Evolutionary conservation across 2,113 vertebrate species (phyloP).

Genomic region (Pterocles orientalis): DNA sequence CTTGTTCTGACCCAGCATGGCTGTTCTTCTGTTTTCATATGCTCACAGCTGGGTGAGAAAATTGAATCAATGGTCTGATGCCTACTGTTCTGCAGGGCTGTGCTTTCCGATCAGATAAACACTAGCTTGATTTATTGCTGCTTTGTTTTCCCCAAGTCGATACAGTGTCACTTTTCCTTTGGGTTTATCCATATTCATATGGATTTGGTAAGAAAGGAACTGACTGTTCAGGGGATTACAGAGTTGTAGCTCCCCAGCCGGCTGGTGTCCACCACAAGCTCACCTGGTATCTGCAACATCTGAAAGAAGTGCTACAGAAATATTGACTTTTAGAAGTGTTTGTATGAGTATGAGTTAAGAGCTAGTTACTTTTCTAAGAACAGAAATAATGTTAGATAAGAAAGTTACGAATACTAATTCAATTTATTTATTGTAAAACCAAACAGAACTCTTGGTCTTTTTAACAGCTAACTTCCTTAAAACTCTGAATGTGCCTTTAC

Average conservation of each 20-base stretch:
- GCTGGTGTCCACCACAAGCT: background rate
- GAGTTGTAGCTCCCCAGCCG: background rate
- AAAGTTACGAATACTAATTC: background rate
- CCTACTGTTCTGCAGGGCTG: background rate
- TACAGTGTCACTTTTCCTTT: background rate
- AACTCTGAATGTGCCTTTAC: background rate
- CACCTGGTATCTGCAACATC: background rate
- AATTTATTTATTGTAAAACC: background rate
- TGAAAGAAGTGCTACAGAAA: background rate
- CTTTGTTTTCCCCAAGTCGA: background rate
- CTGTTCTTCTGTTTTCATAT: background rate
- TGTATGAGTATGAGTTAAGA: rapidly evolving
- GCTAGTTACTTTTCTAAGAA: background rate
- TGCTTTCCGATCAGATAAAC: background rate
- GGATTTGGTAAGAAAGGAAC: background rate
- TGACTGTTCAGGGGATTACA: background rate
- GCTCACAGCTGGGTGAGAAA: background rate
- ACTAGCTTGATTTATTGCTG: background rate
- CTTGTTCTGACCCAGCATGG: background rate
- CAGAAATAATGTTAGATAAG: background rate
- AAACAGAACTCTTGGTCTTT: background rate
- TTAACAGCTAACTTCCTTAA: background rate
- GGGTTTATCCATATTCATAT: background rate
- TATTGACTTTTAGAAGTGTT: background rate
- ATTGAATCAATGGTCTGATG: background rate